Conservation (phyloP, 1,140 invertebrate species). For the Papilio polytes region DNA sequence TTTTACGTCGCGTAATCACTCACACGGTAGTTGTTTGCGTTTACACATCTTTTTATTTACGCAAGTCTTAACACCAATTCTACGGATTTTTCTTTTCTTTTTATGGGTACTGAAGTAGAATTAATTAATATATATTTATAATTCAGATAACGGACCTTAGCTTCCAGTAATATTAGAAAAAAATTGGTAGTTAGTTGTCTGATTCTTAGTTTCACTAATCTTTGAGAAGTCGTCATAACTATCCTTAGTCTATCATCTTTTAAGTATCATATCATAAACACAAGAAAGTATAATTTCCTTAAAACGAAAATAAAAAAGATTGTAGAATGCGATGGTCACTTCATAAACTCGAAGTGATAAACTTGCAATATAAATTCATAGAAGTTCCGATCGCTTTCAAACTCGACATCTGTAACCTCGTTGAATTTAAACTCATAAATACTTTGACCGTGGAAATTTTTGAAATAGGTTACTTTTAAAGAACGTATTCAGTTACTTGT, state of each 20-base stretch:
- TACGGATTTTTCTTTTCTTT: neutral
- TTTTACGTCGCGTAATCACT: neutral
- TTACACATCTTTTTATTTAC: neutral
- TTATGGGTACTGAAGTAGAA: no score
- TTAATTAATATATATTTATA: no score
- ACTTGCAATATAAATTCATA: slow-evolving; percentile 24
- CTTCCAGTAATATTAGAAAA: no score
- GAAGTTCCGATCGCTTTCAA: slow-evolving; percentile 3
- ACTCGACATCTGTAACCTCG: neutral
- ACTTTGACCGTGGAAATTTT: neutral
- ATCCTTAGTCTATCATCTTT: neutral
- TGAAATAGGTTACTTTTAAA: neutral
- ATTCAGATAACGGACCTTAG: no score
- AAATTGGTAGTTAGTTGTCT: no score
- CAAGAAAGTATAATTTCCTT: neutral
- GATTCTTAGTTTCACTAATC: no score
- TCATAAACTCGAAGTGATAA: slow-evolving; percentile 1
- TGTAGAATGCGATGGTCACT: neutral
- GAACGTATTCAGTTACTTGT: neutral
- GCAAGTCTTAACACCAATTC: neutral
- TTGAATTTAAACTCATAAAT: slow-evolving; percentile 5
- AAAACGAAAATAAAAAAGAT: neutral
- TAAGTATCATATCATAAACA: neutral
- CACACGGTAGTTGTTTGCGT: neutral
- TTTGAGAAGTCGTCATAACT: no score